Evolutionary conservation across 2,888 invertebrate species (phyloP), one percentile per base, ranked within the genome.

Genomic region (Morinoia aosen): DNA sequence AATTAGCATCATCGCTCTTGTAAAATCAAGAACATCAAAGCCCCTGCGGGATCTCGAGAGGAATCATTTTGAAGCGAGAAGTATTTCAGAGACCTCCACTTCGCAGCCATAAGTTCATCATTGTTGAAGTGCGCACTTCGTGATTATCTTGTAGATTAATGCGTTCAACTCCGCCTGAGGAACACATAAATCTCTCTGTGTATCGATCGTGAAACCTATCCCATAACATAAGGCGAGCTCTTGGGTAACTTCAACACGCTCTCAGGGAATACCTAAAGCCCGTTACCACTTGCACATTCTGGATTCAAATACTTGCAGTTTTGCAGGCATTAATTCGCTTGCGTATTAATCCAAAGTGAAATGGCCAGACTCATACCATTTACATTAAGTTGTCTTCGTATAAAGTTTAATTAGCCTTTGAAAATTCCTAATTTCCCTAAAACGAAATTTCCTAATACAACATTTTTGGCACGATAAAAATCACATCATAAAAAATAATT

Each of bases 121-220:
- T 19, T 76, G 25, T 76, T 76, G 76, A 76, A 76, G 76, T 76
- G 25, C 33, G 76, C 76, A 76, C 76, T 76, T 76, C 76, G 3
- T 76, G 76, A 76, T 76, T 76, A 76, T 76, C 76, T 76, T 76
- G 76, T 76, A 76, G 76, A 76, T 76, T 76, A 76, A 76, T 76
- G 76, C 25, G 76, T 33, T 76, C 76, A 25, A 76, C 76, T 76
- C 33, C 16, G 76, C 76, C 33, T 76, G 76, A 76, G 76, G 33
- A 76, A 33, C 76, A 25, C 76, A 33, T 76, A 76, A 76, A 76
- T 76, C 76, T 76, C 25, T 76, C 8, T 3, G 76, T 16, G 25
- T 76, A 76, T 76, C 76, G 76, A 76, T 76, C 76, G 76, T 33
- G 25, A 76, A 76, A 76, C 76, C 76, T 33, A 76, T 76, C 8